phyloP scores from a whole-genome alignment of 1,140 invertebrate species.

The Bombus pyrosoma region DNA sequence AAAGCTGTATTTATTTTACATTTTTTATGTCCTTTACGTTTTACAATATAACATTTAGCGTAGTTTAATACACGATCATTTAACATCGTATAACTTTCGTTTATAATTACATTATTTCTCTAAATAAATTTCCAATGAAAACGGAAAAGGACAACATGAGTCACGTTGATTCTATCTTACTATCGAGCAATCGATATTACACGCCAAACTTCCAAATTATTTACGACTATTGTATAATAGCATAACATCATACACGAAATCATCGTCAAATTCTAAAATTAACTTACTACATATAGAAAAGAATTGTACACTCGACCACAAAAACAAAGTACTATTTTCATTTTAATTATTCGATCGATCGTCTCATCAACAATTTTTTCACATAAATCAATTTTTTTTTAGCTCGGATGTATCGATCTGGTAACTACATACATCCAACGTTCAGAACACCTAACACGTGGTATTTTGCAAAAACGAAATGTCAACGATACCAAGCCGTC shows the following conservation, averaged over 20 bases:
- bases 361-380: background rate
- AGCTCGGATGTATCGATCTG: background rate
- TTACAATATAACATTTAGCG: no score
- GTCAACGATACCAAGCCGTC: background rate
- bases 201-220: background rate
- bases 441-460: background rate
- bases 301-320: background rate
- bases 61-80: no score
- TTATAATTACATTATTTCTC: no score
- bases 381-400: no score
- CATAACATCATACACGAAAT: no score
- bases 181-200: background rate
- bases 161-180: background rate
- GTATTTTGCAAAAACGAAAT: background rate
- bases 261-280: background rate
- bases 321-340: background rate
- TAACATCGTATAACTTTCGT: no score
- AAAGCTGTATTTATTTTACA: background rate
- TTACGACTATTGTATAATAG: background rate
- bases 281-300: background rate
- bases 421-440: no score
- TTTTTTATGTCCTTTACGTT: background rate
- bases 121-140: background rate
- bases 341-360: background rate
- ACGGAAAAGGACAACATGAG: no score